phyloP scores from a whole-genome alignment of 37 sponge, comb jelly and placozoan genomes.

The Lycopodina hypogea region DNA sequence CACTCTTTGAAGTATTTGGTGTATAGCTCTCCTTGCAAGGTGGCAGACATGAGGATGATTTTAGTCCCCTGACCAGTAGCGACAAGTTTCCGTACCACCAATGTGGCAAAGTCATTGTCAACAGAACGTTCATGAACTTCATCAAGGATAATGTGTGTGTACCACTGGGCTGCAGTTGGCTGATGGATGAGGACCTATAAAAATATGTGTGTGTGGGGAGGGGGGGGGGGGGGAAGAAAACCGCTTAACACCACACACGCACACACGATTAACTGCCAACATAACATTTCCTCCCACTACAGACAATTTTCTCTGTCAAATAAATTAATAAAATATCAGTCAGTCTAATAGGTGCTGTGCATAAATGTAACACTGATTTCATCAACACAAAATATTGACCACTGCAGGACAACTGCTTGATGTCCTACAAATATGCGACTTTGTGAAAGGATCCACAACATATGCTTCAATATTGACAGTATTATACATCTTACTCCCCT shows the following conservation, averaged over 20 bases:
- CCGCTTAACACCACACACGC: too few species aligned
- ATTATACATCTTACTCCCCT: too few species aligned
- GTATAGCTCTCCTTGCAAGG: slow-evolving; percentile 50
- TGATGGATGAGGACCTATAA: slow-evolving; percentile 47
- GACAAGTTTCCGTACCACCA: slow-evolving; percentile 59
- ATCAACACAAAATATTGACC: too few species aligned
- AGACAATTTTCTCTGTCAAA: too few species aligned
- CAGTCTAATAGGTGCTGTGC: too few species aligned
- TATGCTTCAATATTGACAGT: too few species aligned
- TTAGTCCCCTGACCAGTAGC: slow-evolving; percentile 15
- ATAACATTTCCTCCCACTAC: too few species aligned
- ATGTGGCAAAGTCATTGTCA: slow-evolving; percentile 60
- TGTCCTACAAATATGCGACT: too few species aligned
- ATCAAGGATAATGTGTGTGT: slow-evolving; percentile 74
- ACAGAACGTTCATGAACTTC: slow-evolving; percentile 70
- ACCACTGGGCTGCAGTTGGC: slow-evolving; percentile 34
- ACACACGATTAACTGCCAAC: not conserved
- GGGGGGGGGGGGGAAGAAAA: not conserved
- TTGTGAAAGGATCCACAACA: too few species aligned
- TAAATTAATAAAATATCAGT: too few species aligned
- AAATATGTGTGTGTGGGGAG: not conserved
- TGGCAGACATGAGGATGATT: slow-evolving; percentile 79
- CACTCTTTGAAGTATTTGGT: slow-evolving; percentile 55
- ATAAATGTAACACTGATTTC: too few species aligned
- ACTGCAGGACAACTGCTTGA: too few species aligned